phyloP scores from a whole-genome alignment of 92 coral and sea anemone genomes.

The Anthopleura xanthogrammica region DNA sequence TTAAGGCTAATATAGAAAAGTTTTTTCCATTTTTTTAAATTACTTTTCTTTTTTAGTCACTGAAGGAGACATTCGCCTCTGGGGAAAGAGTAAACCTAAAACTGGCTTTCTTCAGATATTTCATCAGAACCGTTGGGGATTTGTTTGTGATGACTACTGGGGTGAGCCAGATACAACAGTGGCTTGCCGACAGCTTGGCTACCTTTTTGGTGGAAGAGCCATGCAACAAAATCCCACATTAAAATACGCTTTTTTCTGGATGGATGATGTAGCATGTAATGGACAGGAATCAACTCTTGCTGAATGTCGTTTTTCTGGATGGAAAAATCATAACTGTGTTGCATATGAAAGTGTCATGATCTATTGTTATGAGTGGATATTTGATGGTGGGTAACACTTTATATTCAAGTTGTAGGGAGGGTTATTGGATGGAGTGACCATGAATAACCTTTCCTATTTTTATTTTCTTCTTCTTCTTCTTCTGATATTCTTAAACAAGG shows the following conservation, averaged over 20 bases:
- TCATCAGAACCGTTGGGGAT: conserved; percentile 23
- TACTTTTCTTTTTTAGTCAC: background rate
- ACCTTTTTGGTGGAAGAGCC: background rate
- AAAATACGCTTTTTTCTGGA: background rate
- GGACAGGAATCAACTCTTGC: background rate
- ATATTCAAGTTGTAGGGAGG: too few relatives aligned
- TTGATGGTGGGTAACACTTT: background rate
- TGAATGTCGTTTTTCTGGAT: conserved; percentile 4
- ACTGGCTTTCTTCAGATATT: conserved; percentile 11
- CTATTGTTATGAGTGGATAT: background rate
- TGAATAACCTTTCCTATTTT: too few relatives aligned
- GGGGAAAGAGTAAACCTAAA: background rate
- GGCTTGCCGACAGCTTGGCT: conserved; percentile 30
- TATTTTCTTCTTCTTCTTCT: too few relatives aligned
- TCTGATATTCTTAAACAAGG: too few relatives aligned
- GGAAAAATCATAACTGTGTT: background rate
- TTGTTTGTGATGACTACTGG: conserved; percentile 20
- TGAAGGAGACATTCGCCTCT: conserved; percentile 3
- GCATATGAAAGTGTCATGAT: background rate
- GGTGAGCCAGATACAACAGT: background rate
- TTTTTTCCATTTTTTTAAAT: too few relatives aligned
- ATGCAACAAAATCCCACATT: too few relatives aligned
- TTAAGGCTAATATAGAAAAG: too few relatives aligned
- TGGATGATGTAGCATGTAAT: conserved; percentile 7
- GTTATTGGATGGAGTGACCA: too few relatives aligned